Base-by-base conservation (phyloP, 2,888 invertebrate genomes). In the Dusona sp. region DNA sequence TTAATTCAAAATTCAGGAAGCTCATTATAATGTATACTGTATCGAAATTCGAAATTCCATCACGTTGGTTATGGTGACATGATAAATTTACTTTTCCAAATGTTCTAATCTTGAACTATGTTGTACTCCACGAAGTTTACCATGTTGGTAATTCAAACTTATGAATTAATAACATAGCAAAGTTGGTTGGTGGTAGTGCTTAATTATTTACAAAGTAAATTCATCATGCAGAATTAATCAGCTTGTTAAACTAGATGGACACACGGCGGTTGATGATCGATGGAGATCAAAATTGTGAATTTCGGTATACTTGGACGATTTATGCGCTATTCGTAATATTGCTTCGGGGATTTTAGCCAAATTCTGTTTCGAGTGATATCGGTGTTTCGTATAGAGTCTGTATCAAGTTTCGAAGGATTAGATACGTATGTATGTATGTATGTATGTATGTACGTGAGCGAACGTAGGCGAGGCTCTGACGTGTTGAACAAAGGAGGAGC, bases 341-440 rank as follows among this genome's bases (percentile, higher is more conserved):
- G 29, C 11, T 57, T 29, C 29, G n/a, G 22, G 45, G 13, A 22
- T 48, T 22, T 13, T 61, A 7, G 42, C n/a, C 25, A 78, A 83
- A 83, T 57, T 83, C 65, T 51, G 83, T 78, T 83, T 72, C 78
- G 83, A 83, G 83, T 78, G 70, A 83, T 83, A 83, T 83, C 38
- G 72, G 48, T 72, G 48, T 19, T 70, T 38, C 65, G 11, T 9
- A 72, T 25, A 61, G 38, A 25, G 57, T 68, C 36, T 25, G 77
- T 72, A 77, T 83, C 78, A 29, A 77, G 72, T 77, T 77, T 61
- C 45, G 42, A 67, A 48, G 68, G 61, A 68, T 75, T 57, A 68
- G 72, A 78, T 36, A 72, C 61, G 67, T 19, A 70, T 64, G 67
- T 42, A 25, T 29, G 25, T 61, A 13, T 42, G 42, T 42, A 42